Base-by-base conservation (phyloP, 2,797 vertebrate genomes). In the Diglossa cyanea region DNA sequence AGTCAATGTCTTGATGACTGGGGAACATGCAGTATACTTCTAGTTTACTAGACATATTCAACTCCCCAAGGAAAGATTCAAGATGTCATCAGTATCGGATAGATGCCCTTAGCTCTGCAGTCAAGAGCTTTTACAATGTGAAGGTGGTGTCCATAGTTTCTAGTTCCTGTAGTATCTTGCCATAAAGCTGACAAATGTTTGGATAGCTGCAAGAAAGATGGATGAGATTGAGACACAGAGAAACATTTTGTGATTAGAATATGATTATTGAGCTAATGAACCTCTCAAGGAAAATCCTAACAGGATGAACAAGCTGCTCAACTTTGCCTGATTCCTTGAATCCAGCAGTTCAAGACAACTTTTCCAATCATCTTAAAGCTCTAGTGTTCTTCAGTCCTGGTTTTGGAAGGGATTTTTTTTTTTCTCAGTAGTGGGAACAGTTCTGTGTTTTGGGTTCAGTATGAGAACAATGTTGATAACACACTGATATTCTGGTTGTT, bases 181-280 rank as follows among this genome's bases (percentile, higher is more conserved):
- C 72, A 61, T 70, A 90, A 88, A 95, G 44, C 31, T 94, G 86
- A 30, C 51, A 50, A 60, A 28, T 66, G 37, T 75, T 90, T 82
- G 67, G 48, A 86, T 35, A 91, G 53, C 39, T 86, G 28, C 18
- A 93, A 72, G 31, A 51, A n/a, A 89, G 58, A 70, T 30, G 23
- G 31, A 94, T 78, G 35, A 70, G 11, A 17, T 13, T 80, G 71
- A 84, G 42, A 76, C 20, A 78, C 0, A 62, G 13, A 94, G 53
- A 96, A 86, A 50, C 47, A 81, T 71, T 91, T 88, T 78, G 62
- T 85, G 58, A 53, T 67, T 90, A 40, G 39, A 93, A 60, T 71
- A 67, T 50, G 70, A 74, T 76, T 93, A 80, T 57, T 0, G 1
- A 91, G 66, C 42, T 96, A 95, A 95, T 33, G 62, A 95, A 93